Conservation (phyloP, 2,888 invertebrate genomes). For the Ellobium chinense region DNA sequence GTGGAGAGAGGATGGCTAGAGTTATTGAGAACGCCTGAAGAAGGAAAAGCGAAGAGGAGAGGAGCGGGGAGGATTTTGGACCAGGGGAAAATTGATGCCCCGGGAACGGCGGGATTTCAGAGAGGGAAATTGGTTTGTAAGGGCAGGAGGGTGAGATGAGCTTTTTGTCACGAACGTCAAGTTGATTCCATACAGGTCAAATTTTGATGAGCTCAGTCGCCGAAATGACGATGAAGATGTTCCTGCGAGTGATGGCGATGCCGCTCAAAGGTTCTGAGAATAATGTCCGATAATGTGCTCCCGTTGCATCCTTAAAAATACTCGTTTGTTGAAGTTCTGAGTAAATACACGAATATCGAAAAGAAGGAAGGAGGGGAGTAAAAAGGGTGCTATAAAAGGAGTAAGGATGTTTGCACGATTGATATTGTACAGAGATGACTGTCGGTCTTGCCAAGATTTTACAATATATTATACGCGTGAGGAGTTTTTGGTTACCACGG, state of each 20-base stretch:
- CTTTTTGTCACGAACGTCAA: conserved; percentile 2
- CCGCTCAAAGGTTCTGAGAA: background rate
- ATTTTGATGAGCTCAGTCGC: background rate
- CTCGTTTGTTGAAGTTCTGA: too few species aligned
- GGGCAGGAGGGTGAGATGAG: conserved; percentile 26
- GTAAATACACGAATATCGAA: too few species aligned
- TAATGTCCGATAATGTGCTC: background rate
- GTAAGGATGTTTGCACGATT: too few species aligned
- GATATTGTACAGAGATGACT: too few species aligned
- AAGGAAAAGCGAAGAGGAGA: background rate
- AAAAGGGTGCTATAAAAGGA: too few species aligned
- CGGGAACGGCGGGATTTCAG: background rate
- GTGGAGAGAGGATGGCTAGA: background rate
- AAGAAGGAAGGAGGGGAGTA: too few species aligned
- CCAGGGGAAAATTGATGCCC: background rate
- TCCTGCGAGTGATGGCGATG: background rate
- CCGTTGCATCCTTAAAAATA: too few species aligned
- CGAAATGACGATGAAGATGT: background rate
- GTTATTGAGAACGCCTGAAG: background rate
- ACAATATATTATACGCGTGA: too few species aligned
- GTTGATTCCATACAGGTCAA: background rate
- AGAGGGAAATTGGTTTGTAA: conserved; percentile 32
- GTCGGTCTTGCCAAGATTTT: too few species aligned
- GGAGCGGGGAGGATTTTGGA: background rate
- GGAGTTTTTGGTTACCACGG: too few species aligned